A percentile compares a stretch with the other conserved stretches of the same genome.
Evolutionary conservation across 2,113 vertebrate genomes (phyloP).

Genomic region (Oostethus manadensis): DNA sequence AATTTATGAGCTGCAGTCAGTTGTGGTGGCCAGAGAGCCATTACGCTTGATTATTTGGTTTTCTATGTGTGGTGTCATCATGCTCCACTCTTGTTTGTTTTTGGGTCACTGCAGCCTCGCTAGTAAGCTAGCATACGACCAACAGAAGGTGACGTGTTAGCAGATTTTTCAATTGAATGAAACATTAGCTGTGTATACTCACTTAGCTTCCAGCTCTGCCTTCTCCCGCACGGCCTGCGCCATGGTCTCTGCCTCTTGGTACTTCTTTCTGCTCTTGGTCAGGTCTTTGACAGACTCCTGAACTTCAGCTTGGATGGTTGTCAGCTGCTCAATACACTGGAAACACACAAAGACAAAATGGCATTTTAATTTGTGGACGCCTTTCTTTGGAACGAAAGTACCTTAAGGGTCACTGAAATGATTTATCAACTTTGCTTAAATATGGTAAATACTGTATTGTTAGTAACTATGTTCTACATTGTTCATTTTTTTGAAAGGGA

Average conservation of each 20-base stretch:
- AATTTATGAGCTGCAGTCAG: background rate
- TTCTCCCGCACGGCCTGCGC: constrained; percentile 94
- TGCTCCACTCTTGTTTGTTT: background rate
- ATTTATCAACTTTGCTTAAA: no score
- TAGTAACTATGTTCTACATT: no score
- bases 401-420: no score
- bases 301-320: constrained; percentile 87
- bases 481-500: no score
- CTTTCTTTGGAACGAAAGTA: no score
- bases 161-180: no score
- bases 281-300: constrained; percentile 97
- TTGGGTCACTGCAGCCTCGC: background rate
- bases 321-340: constrained; percentile 92
- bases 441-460: no score
- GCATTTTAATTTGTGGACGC: no score
- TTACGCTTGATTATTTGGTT: background rate
- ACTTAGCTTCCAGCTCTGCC: constrained; percentile 97
- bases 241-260: constrained; percentile 95
- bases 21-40: constrained; percentile 1
- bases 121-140: background rate
- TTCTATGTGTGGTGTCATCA: background rate
- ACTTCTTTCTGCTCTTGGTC: constrained; percentile 97
- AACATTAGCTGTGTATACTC: constrained; percentile 40
- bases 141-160: no score
- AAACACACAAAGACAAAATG: background rate